These are phyloP conservation scores for Phaetusa simplex DNA, from an alignment of 2,113 vertebrate genomes.

Conservation along the genomic window DNA sequence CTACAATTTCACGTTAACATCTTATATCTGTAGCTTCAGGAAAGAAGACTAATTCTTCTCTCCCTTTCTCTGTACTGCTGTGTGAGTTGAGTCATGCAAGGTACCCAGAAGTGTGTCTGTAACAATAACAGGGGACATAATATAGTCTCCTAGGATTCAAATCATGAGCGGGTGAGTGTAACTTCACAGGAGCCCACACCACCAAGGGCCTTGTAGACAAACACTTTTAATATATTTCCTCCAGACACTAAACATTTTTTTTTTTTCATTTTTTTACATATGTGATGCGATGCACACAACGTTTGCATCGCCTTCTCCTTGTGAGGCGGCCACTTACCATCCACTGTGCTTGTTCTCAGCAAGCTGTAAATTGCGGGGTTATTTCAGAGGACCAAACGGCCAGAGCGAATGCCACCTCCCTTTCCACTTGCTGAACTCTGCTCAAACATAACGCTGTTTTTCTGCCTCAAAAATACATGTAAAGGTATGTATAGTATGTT, in stretches of 20 bases:
- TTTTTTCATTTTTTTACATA: background rate
- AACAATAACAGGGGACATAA: background rate
- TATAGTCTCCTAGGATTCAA: background rate
- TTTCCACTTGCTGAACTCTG: constrained; percentile 12
- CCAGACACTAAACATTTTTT: background rate
- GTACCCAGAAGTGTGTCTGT: background rate
- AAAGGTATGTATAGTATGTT: constrained; percentile 66
- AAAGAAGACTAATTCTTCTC: background rate
- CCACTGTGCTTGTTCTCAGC: background rate
- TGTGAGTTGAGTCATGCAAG: background rate
- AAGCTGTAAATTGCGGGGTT: background rate
- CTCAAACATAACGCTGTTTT: constrained; percentile 10
- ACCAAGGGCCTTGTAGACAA: background rate
- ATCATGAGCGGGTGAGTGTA: background rate
- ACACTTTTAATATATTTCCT: background rate
- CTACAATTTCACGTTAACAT: background rate
- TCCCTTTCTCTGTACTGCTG: background rate
- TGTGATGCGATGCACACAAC: background rate
- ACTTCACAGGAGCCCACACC: background rate
- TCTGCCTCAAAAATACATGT: constrained; percentile 43
- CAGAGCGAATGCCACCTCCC: background rate
- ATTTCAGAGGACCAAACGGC: background rate
- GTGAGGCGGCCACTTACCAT: background rate
- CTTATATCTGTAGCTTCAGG: background rate
- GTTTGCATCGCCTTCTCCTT: background rate